Base-by-base conservation (phyloP, 2,113 vertebrate genomes). In the Prunella himalayana region DNA sequence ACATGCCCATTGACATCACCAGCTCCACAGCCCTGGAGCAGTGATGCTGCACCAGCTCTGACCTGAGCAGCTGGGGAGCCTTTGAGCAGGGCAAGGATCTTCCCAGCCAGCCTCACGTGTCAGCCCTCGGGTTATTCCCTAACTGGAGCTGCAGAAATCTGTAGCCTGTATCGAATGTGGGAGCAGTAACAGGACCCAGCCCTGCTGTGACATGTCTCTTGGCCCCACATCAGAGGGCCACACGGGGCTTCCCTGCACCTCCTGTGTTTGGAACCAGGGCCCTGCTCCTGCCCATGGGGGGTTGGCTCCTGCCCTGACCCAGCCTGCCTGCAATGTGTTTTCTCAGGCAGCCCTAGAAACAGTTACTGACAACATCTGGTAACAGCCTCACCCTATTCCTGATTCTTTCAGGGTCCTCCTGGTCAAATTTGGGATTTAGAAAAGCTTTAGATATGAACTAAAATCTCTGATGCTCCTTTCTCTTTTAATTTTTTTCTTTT, bases 251-350 rank as follows among this genome's bases (percentile, higher is more conserved):
- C 23, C 12, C n/a, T 56, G 56, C 61, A 59, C 37, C 65, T 81
- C 68, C 64, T n/a, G 50, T 20, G 8, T 45, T 59, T 60, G 39
- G 60, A 95, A 66, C 51, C 73, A 65, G 44, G 8, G 5, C 78
- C 35, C 77, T 0, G 1, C 56, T 92, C 57, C 80, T 85, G 65
- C 51, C 73, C 42, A 5, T 28, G 56, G 0, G 0, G 45, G 25
- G 15, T 6, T 84, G 88, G 61, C 25, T 94, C 53, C 76, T 75
- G 57, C 68, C 50, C 54, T 45, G 57, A 72, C 68, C 61, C n/a
- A 1, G 44, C 61, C 47, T 27, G n/a, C 53, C 75, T 0, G 0
- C 44, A 79, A 7, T 0, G 0, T 4, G 0, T 65, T 93, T 94
- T 86, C 88, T 41, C 60, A 47, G 47, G 70, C 30, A 63, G 31